Conservation (phyloP, 2,888 invertebrate genomes). For the Glyphotaelius pellucidus region DNA sequence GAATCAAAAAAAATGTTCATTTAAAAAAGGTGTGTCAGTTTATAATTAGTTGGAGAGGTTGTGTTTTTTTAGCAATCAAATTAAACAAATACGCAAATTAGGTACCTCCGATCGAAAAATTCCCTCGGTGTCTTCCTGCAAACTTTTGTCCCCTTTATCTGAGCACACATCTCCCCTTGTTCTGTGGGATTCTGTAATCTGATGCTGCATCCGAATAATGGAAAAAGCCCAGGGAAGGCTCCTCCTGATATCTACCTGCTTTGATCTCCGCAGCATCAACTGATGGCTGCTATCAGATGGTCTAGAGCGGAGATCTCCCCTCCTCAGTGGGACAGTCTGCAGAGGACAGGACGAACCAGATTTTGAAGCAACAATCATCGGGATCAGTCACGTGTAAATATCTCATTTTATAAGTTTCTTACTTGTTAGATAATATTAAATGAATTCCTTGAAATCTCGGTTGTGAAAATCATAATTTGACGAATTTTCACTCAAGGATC, state of each 20-base stretch:
- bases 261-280: constrained; percentile 20
- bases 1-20: too few relatives aligned
- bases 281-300: constrained; percentile 44
- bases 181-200: constrained; percentile 58
- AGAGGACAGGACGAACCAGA: constrained; percentile 18
- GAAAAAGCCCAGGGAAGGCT: constrained; percentile 47
- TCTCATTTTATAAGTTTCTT: background rate
- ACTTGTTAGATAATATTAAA: background rate
- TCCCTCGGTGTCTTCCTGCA: background rate
- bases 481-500: background rate
- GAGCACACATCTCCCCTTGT: constrained; percentile 61
- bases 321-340: background rate
- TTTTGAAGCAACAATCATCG: constrained; percentile 6
- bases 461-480: background rate
- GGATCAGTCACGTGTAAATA: constrained; percentile 16
- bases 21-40: background rate
- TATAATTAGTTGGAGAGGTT: background rate
- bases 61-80: background rate
- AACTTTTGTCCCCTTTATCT: constrained; percentile 49
- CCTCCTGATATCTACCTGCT: constrained; percentile 44
- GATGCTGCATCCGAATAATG: constrained; percentile 63
- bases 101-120: background rate
- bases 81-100: constrained; percentile 29
- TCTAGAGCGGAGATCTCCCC: constrained; percentile 21
- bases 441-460: background rate